A percentile compares a stretch with the other conserved stretches of the same genome.
These are phyloP conservation scores for Stratiomys singularior DNA, from an alignment of 2,888 invertebrate species.

Conservation along the genomic window DNA sequence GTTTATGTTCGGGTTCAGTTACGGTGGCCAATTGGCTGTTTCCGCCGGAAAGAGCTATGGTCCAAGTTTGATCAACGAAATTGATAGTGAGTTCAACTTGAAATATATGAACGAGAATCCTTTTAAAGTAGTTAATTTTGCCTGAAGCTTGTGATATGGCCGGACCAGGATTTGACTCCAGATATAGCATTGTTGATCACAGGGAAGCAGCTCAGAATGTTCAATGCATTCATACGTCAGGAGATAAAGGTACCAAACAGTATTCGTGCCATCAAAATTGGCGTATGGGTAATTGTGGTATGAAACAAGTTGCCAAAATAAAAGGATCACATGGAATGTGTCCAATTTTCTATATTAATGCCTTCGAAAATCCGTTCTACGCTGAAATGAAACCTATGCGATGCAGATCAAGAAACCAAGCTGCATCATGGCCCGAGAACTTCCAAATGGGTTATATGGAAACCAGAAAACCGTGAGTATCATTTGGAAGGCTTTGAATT, in stretches of 20 bases:
- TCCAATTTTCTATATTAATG: slow-evolving; percentile 61
- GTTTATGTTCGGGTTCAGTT: slow-evolving; percentile 64
- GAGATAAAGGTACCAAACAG: slow-evolving; percentile 61
- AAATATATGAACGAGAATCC: background rate
- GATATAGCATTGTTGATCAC: slow-evolving; percentile 55
- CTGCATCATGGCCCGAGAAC: slow-evolving; percentile 57
- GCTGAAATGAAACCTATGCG: slow-evolving; percentile 57
- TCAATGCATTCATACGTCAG: slow-evolving; percentile 62
- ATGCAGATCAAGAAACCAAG: slow-evolving; percentile 56
- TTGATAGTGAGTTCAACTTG: slow-evolving; percentile 59
- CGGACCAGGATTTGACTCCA: slow-evolving; percentile 63
- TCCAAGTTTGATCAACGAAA: slow-evolving; percentile 57
- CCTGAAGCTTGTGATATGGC: slow-evolving; percentile 63
- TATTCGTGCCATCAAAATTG: slow-evolving; percentile 62
- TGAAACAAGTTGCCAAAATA: slow-evolving; percentile 59
- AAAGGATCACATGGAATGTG: slow-evolving; percentile 61
- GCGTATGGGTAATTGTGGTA: slow-evolving; percentile 61
- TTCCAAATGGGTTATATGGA: slow-evolving; percentile 63
- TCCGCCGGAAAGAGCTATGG: slow-evolving; percentile 59
- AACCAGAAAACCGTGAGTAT: slow-evolving; percentile 56
- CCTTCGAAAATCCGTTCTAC: slow-evolving; percentile 62
- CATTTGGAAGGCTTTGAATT: no score
- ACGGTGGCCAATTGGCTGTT: slow-evolving; percentile 62
- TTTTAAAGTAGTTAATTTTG: background rate
- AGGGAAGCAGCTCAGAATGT: slow-evolving; percentile 61